Evolutionary conservation across 2,888 invertebrate species (phyloP).

Genomic region (Bursaphelenchus okinawaensis): DNA sequence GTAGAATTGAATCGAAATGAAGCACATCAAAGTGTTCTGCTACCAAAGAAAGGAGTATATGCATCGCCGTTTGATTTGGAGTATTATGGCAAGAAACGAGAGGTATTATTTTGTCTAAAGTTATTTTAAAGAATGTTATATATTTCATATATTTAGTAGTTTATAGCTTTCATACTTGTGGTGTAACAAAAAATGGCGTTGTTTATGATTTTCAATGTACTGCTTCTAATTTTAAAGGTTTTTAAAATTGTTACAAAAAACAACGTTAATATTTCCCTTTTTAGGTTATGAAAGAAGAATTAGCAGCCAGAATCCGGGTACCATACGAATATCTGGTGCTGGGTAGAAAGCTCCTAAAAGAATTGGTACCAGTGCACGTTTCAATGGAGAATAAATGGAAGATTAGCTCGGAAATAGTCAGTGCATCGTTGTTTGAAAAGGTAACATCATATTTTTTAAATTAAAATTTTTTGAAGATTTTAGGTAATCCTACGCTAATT

Average conservation of each 20-base stretch:
- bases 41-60: constrained; percentile 46
- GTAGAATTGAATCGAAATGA: constrained; percentile 38
- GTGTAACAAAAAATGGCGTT: no score
- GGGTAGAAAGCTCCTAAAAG: constrained; percentile 39
- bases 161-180: no score
- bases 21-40: constrained; percentile 43
- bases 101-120: no score
- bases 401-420: constrained; percentile 36
- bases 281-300: constrained; percentile 51
- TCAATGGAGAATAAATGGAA: constrained; percentile 52
- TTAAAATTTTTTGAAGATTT: neutral
- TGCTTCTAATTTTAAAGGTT: no score
- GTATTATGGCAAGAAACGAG: constrained; percentile 50
- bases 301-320: constrained; percentile 44
- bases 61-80: constrained; percentile 54
- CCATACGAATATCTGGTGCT: constrained; percentile 41
- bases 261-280: no score
- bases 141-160: no score
- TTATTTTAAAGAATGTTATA: neutral
- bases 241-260: no score
- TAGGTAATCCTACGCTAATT: no score
- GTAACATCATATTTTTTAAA: constrained; percentile 14
- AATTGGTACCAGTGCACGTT: constrained; percentile 41
- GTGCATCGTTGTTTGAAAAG: constrained; percentile 41
- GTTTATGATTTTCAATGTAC: no score